Base-by-base conservation (phyloP, 1,140 invertebrate species). In the Lethocerus indicus region DNA sequence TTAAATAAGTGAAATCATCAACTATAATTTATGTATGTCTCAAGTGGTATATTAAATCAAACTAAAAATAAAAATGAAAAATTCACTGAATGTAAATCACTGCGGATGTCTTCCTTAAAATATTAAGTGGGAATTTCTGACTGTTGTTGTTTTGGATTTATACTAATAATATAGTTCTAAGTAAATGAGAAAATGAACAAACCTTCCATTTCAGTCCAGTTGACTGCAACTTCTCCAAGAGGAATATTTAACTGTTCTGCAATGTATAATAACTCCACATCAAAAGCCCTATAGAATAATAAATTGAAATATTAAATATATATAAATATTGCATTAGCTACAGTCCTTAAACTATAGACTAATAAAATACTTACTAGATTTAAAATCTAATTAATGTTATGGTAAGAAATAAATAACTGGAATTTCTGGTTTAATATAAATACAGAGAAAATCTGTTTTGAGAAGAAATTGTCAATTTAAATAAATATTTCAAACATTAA, bases 141-240 rank as follows among this genome's bases (percentile, higher is more conserved):
- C 9, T 12, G 16, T 32, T 16, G 16, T 12, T 12, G 29, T 32
- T 32, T 32, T 12, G 9, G 16, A 32, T 16, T 32, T 32, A 12
- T 16, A 32, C 9, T 12, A 32, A 32, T 12, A 9, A 16, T 32
- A 12, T 16, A 32, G 16, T 9, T 16, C 9, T 32, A 12, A 32
- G 16, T 12, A 32, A 9, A 32, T 12, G 16, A 32, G 16, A 26
- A 49, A 35, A 39, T 23, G 37, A 35, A 14, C 27, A 41, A 46
- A 71, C 78, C 95, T 57, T 97, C 93, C 53, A 98, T 96, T 76
- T 99, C 96, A 40, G 83, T 88, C 95, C 96, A 99, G 58, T 81
- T 81, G 0, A 99, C 91, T 35, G 89, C 79, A 49, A 97, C 79
- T 71, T 99, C 96, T 5, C 71, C 68, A 53, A 97, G 79, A 43